Percentiles rank a stretch among this genome's conserved stretches.
Evolutionary conservation across 1,140 invertebrate genomes (phyloP).

Genomic region (Colletes latitarsis): DNA sequence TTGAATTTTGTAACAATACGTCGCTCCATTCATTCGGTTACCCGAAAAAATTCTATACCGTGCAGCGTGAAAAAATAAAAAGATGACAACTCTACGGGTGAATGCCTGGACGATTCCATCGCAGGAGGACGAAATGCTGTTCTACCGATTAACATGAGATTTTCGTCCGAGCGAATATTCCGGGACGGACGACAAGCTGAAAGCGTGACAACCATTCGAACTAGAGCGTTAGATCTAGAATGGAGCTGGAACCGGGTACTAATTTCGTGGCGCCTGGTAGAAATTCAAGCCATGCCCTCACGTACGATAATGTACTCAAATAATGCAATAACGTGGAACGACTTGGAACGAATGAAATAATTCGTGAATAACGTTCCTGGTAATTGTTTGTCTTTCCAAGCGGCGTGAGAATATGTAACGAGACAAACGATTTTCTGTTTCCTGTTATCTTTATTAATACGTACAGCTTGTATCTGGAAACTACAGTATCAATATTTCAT

Average conservation of each 20-base stretch:
- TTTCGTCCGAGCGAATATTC: conserved; percentile 48
- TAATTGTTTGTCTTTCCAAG: conserved; percentile 44
- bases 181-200: conserved; percentile 13
- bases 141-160: conserved; percentile 55
- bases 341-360: conserved; percentile 55
- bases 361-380: conserved; percentile 48
- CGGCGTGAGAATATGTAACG: background rate
- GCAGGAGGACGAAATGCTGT: background rate
- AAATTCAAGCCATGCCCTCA: conserved; percentile 55
- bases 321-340: conserved; percentile 52
- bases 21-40: background rate
- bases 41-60: background rate
- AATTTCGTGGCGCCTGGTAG: conserved; percentile 49
- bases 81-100: background rate
- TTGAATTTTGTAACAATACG: background rate
- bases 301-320: conserved; percentile 59
- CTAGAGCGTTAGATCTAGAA: conserved; percentile 40
- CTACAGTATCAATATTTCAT: conserved; percentile 5
- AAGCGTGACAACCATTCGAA: conserved; percentile 60
- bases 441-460: background rate
- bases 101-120: background rate
- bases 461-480: background rate
- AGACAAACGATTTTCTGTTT: background rate
- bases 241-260: conserved; percentile 43
- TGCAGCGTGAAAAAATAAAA: background rate